Evolutionary conservation across 2,888 invertebrate genomes (phyloP).

Genomic region (Germaria angustata): DNA sequence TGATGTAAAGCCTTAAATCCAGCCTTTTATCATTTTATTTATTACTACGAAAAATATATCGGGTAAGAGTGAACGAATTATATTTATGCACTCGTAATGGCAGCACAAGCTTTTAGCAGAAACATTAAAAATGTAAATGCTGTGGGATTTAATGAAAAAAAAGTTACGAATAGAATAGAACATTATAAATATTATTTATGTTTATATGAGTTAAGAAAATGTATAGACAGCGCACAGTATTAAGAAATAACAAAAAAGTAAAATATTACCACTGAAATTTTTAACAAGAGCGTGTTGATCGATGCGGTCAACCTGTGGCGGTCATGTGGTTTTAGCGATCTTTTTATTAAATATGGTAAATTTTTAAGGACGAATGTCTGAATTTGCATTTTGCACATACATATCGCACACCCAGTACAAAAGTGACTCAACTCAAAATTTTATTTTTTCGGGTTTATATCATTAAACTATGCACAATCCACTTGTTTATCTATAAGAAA

Average conservation of each 20-base stretch:
- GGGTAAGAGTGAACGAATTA: background rate
- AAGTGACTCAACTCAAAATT: too few species aligned
- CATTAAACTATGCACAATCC: too few species aligned
- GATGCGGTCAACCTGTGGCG: too few species aligned
- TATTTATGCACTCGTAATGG: slow-evolving; percentile 49
- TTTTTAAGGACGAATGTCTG: too few species aligned
- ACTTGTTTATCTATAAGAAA: too few species aligned
- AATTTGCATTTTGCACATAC: too few species aligned
- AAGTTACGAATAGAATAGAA: slow-evolving; percentile 39
- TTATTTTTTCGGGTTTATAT: too few species aligned
- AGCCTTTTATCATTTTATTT: background rate
- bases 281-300: too few species aligned
- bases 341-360: too few species aligned
- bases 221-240: background rate
- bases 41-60: background rate
- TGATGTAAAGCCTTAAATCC: slow-evolving; percentile 21
- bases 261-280: too few species aligned
- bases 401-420: too few species aligned
- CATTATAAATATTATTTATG: slow-evolving; percentile 8
- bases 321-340: too few species aligned
- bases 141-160: slow-evolving; percentile 71
- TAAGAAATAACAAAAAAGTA: background rate
- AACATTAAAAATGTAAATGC: slow-evolving; percentile 72
- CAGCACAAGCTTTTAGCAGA: slow-evolving; percentile 71
- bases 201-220: slow-evolving; percentile 4